Conservation (phyloP, 2,797 vertebrate genomes). For the Australoheros facetus region DNA sequence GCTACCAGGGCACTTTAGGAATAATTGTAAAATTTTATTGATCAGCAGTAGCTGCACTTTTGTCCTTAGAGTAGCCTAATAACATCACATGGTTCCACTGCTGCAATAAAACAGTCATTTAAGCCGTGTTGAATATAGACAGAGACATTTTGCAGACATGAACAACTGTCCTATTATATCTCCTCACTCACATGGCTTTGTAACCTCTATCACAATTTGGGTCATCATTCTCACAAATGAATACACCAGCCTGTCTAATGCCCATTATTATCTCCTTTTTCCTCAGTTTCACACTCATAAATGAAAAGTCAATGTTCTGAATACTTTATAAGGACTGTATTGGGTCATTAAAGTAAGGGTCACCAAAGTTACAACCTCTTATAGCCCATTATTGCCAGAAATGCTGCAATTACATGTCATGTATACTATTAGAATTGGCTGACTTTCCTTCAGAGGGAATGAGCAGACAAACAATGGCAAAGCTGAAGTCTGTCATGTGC, state of each 20-base stretch:
- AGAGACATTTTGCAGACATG: conserved; percentile 38
- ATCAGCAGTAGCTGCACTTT: conserved; percentile 57
- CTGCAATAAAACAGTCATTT: conserved; percentile 51
- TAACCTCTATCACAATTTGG: conserved; percentile 61
- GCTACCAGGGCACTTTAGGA: conserved; percentile 50
- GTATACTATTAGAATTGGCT: conserved; percentile 43
- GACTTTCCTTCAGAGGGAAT: conserved; percentile 20
- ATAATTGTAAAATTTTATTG: conserved; percentile 69
- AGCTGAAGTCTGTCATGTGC: conserved; percentile 44
- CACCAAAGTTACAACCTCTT: conserved; percentile 47
- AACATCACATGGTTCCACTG: conserved; percentile 38
- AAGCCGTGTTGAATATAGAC: conserved; percentile 28
- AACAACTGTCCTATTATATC: conserved; percentile 39
- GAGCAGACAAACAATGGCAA: conserved; percentile 44
- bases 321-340: conserved; percentile 62
- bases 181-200: conserved; percentile 28
- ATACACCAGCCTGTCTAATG: conserved; percentile 48
- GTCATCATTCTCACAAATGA: conserved; percentile 60
- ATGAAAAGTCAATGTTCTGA: conserved; percentile 66
- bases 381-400: conserved; percentile 42
- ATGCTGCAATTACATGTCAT: conserved; percentile 44
- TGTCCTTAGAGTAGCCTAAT: conserved; percentile 40
- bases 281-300: conserved; percentile 41
- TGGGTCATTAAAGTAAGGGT: conserved; percentile 63
- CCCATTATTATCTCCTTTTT: conserved; percentile 56